These are phyloP conservation scores for Phaenicophaeus curvirostris DNA, from an alignment of 2,797 vertebrate species.

Conservation along the genomic window DNA sequence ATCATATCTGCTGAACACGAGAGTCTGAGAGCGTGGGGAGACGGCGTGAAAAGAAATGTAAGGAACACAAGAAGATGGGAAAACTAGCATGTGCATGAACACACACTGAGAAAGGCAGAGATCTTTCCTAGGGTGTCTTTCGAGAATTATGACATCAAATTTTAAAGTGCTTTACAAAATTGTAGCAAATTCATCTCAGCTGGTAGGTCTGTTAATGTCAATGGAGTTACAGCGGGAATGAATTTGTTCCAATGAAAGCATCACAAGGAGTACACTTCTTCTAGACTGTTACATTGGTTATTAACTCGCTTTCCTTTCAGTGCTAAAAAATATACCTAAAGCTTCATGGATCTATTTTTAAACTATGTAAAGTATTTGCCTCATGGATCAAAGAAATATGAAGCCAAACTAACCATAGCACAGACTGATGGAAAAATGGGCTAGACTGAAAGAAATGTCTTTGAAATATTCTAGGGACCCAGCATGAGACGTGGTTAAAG, in stretches of 20 bases:
- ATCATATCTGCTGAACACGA: conserved; percentile 1
- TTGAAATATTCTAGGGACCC: conserved; percentile 54
- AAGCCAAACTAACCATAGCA: conserved; percentile 43
- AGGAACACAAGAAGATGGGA: neutral
- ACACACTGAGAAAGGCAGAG: neutral
- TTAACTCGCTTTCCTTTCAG: conserved; percentile 45
- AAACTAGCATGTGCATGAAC: neutral
- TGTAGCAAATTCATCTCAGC: conserved; percentile 51
- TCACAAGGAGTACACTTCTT: conserved; percentile 28
- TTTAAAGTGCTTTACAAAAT: conserved; percentile 38
- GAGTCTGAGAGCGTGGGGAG: neutral
- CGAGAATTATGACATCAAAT: conserved; percentile 42
- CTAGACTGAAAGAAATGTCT: conserved; percentile 50
- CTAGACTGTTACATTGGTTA: conserved; percentile 21
- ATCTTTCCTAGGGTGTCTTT: conserved; percentile 36
- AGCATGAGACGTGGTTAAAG: conserved; percentile 61
- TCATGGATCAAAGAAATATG: neutral
- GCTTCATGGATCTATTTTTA: conserved; percentile 45
- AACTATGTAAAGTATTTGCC: conserved; percentile 69
- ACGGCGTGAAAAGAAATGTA: neutral
- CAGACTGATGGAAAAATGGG: conserved; percentile 14
- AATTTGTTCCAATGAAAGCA: conserved; percentile 50
- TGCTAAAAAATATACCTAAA: conserved; percentile 19
- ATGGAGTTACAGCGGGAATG: conserved; percentile 20
- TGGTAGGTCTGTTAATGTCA: conserved; percentile 52